Evolutionary conservation across 1,140 invertebrate genomes (phyloP), one percentile per base, ranked within the genome.

Genomic region (Caenorhabditis latens): DNA sequence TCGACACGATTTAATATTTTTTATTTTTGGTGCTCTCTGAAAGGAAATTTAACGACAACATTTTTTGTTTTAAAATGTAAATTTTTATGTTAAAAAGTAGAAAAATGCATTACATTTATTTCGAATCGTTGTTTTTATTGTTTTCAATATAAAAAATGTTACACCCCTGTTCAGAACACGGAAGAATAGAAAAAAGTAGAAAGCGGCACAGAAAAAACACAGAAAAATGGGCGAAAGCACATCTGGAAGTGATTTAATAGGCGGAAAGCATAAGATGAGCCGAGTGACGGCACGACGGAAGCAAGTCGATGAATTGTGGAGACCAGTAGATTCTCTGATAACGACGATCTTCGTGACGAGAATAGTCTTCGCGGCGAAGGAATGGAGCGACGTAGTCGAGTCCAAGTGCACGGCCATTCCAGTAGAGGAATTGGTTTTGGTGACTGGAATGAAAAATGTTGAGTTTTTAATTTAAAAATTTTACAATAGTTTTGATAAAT

Each of bases 281-380:
- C 8, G 86, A 71, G 42, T 86, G 86, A 53, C 86, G 75, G 42
- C 86, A 86, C 5, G 75, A 83, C 6, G 86, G 86, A 61, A 58
- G 43, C 42, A 86, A 14, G 57, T 83, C 57, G n/a, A 86, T 57
- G 86, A 86, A 86, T 21, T 83, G 24, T 46, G 86, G 86, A 58
- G 86, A 83, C 86, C 86, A 86, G 57, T 43, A 86, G 42, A 86
- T 86, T 63, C 86, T 32, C 55, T 86, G 86, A 65, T 86, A 86
- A 2, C 86, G 55, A 24, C 86, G 86, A 32, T 86, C 86, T 50
- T 86, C 83, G 40, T 84, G 55, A 46, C 55, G 55, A n/a, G 53
- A 32, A 32, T 84, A 85, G 24, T 85, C 84, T 32, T 71, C 63
- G 19, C 84, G 48, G 16, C 55, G 63, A n/a, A 86, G 55, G 75